Conservation (phyloP, 2,888 invertebrate species). For the Lymantria dispar region DNA sequence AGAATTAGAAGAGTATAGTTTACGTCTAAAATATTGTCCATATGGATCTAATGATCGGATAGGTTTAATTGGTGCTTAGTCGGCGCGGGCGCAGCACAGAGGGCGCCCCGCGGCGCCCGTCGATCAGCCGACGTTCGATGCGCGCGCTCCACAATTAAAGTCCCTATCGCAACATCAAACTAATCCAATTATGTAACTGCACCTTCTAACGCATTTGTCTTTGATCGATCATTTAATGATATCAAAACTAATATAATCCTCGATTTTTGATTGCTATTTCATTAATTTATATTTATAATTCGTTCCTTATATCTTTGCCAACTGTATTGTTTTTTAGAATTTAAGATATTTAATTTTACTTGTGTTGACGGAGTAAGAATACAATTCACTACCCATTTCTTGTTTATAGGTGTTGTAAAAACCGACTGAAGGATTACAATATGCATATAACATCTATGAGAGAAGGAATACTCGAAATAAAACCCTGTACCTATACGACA, state of each 20-base stretch:
- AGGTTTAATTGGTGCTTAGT: constrained; percentile 46
- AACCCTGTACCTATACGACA: no score
- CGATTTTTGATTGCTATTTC: constrained; percentile 17
- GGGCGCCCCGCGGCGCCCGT: constrained; percentile 71
- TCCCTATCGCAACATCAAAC: constrained; percentile 58
- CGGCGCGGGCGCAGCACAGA: constrained; percentile 62
- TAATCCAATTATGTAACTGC: constrained; percentile 78
- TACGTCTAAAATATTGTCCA: constrained; percentile 36
- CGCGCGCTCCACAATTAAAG: constrained; percentile 72
- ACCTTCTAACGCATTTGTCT: constrained; percentile 55
- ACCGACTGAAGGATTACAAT: no score
- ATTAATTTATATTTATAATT: background rate
- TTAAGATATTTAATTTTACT: no score
- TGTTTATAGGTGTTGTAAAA: no score
- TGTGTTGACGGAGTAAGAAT: no score
- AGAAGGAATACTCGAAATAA: no score
- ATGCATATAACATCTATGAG: no score
- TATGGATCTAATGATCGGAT: constrained; percentile 34
- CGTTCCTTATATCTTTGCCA: background rate
- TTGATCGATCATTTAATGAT: constrained; percentile 60
- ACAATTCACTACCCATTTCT: no score
- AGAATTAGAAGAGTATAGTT: background rate
- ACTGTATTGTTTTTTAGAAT: no score
- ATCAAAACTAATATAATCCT: constrained; percentile 45
- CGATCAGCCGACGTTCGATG: constrained; percentile 57